A percentile compares a stretch with the other conserved stretches of the same genome.
phyloP scores from a whole-genome alignment of 2,888 invertebrate species.

The Cancer borealis region DNA sequence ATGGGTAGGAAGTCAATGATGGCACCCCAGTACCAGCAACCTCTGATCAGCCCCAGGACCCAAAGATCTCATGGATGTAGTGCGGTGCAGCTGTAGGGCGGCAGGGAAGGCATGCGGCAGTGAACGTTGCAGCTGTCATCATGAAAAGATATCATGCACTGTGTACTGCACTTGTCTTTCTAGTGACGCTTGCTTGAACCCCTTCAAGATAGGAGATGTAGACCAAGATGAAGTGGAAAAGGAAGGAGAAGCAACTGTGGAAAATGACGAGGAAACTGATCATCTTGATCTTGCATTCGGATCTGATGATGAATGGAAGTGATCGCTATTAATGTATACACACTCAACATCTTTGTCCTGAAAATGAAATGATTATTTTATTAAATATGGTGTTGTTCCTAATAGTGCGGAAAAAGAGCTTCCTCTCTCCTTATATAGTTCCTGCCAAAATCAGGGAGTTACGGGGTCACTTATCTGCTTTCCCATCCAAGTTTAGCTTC shows the following conservation, averaged over 20 bases:
- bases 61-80: not conserved
- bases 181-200: not conserved
- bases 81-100: not conserved
- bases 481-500: too few species aligned
- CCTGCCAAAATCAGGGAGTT: too few species aligned
- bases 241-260: not conserved
- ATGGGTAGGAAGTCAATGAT: not conserved
- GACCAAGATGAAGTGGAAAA: not conserved
- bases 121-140: not conserved
- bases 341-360: too few species aligned
- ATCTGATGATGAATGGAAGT: not conserved
- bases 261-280: not conserved
- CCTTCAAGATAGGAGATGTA: not conserved
- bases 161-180: too few species aligned
- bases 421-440: too few species aligned
- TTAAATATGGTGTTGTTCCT: too few species aligned
- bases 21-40: constrained; percentile 33
- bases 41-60: constrained; percentile 38
- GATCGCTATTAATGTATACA: not conserved
- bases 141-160: too few species aligned
- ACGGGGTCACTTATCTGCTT: too few species aligned
- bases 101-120: not conserved
- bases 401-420: too few species aligned
- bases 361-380: too few species aligned
- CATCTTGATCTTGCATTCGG: not conserved